phyloP scores from a whole-genome alignment of 2,888 invertebrate genomes.

The Patella pellucida region DNA sequence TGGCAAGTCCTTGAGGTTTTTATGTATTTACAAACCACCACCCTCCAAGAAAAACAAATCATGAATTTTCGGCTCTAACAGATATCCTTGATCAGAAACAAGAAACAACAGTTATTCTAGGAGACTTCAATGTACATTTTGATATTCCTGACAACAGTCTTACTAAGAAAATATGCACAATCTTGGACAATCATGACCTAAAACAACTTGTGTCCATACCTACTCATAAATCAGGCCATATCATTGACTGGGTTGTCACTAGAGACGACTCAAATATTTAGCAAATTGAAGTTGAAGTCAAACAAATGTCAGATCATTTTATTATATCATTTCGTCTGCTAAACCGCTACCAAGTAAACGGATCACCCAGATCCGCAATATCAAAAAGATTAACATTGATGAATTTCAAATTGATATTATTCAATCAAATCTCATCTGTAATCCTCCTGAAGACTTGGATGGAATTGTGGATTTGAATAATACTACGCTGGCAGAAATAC shows the following conservation, averaged over 20 bases:
- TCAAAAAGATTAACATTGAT: neutral
- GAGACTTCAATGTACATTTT: neutral
- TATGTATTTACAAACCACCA: neutral
- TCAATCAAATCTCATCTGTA: neutral
- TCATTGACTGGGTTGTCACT: neutral
- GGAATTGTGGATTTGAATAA: neutral
- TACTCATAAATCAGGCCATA: neutral
- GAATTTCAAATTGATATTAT: neutral
- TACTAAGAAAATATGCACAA: neutral
- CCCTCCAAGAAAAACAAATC: neutral
- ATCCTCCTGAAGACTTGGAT: neutral
- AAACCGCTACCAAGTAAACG: neutral
- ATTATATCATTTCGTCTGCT: neutral
- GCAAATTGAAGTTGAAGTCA: neutral
- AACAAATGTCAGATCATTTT: constrained; percentile 4
- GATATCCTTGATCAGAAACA: neutral
- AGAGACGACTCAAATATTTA: neutral
- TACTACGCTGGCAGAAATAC: neutral
- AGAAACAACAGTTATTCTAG: constrained; percentile 1
- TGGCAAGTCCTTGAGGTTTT: neutral
- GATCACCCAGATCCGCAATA: neutral
- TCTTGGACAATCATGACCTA: neutral
- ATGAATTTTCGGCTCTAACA: neutral
- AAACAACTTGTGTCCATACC: neutral
- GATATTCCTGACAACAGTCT: neutral